Conservation (phyloP, 2,888 invertebrate genomes). For the Ceraclea dissimilis region DNA sequence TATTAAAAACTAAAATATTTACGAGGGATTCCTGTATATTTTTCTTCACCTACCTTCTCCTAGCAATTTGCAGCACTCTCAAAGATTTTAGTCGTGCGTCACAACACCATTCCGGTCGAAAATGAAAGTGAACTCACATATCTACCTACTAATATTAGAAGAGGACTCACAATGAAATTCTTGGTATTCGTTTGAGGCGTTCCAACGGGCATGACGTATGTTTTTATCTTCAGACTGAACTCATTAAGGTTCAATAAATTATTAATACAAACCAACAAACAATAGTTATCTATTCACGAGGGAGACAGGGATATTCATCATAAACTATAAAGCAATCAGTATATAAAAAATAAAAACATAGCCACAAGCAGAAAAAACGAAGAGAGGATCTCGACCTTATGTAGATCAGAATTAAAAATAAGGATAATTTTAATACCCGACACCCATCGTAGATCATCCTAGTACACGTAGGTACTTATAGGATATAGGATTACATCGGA, state of each 20-base stretch:
- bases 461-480: too few species aligned
- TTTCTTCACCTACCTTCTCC: too few species aligned
- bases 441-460: neutral
- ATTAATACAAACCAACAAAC: neutral
- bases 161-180: neutral
- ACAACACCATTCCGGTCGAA: too few species aligned
- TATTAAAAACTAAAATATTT: too few species aligned
- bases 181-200: neutral
- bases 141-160: neutral
- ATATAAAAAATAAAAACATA: neutral
- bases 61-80: too few species aligned
- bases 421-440: neutral
- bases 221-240: neutral
- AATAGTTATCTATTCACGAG: neutral
- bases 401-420: neutral
- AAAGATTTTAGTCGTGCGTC: too few species aligned
- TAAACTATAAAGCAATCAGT: neutral
- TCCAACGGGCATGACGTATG: neutral
- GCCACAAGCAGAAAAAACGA: neutral
- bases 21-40: too few species aligned
- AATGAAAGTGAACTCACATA: too few species aligned
- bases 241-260: neutral
- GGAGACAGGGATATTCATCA: neutral
- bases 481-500: too few species aligned
- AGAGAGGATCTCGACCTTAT: neutral